Evolutionary conservation across 1,140 invertebrate species (phyloP).

Genomic region (Drosophila ambigua): DNA sequence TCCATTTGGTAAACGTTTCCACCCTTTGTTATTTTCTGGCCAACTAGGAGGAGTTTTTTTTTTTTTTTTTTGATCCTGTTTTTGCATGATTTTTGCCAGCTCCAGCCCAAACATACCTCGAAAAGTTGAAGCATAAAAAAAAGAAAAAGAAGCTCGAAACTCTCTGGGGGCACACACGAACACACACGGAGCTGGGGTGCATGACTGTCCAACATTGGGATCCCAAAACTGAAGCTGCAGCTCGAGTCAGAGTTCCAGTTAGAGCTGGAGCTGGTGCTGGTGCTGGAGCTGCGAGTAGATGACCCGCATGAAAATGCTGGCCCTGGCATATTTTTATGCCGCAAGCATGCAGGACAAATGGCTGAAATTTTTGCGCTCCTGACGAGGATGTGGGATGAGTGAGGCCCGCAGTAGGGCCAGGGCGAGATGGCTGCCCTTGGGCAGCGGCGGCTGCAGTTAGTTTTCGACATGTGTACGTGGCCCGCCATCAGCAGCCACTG

Average conservation of each 20-base stretch:
- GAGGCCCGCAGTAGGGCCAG: conserved; percentile 6
- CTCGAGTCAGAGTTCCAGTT: conserved; percentile 5
- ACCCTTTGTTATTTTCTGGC: conserved; percentile 33
- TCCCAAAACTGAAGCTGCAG: conserved; percentile 12
- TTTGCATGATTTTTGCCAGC: conserved; percentile 68
- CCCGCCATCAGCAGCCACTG: conserved; percentile 58
- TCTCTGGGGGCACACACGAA: conserved; percentile 47
- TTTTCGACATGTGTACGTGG: conserved; percentile 79
- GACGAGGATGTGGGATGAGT: conserved; percentile 67
- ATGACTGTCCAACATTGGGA: conserved; percentile 68
- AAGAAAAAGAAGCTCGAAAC: conserved; percentile 35
- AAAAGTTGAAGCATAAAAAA: conserved; percentile 51
- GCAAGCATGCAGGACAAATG: conserved; percentile 82
- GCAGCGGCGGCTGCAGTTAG: conserved; percentile 65
- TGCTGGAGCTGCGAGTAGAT: conserved; percentile 52
- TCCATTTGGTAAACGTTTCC: conserved; percentile 71
- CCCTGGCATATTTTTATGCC: conserved; percentile 82
- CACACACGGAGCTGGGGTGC: conserved; percentile 20
- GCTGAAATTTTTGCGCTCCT: conserved; percentile 80
- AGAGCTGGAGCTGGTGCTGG: conserved; percentile 15
- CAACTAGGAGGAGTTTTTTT: conserved; percentile 53
- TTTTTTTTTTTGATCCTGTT: conserved; percentile 15
- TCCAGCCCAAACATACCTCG: conserved; percentile 46
- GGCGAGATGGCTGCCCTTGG: conserved; percentile 6
- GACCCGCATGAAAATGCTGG: conserved; percentile 82